Percentiles rank a stretch among this genome's conserved stretches.
phyloP scores from a whole-genome alignment of 2,888 invertebrate species.

The Leptinotarsa juncta region DNA sequence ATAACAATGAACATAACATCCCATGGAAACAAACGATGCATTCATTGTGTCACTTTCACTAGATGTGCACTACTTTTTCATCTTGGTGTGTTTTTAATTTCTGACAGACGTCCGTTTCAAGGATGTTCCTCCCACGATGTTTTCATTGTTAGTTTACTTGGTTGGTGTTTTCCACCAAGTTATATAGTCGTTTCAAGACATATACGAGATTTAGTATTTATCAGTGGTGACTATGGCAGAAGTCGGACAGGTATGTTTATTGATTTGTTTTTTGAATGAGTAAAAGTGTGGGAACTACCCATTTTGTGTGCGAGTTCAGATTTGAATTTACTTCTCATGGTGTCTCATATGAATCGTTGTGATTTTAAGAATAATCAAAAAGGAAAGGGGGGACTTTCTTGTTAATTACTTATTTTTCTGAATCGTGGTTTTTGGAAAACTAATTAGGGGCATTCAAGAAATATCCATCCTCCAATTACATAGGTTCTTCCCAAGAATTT shows the following conservation, averaged over 20 bases:
- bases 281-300: no score
- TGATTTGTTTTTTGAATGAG: no score
- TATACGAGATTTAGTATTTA: not conserved
- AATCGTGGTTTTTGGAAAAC: no score
- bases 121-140: not conserved
- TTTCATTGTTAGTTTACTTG: not conserved
- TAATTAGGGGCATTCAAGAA: no score
- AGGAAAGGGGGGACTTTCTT: no score
- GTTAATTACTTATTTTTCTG: no score
- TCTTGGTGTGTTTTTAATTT: not conserved
- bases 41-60: constrained; percentile 20
- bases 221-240: constrained; percentile 2
- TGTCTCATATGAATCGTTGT: no score
- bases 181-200: constrained; percentile 4
- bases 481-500: no score
- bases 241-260: not conserved
- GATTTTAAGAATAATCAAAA: no score
- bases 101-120: constrained; percentile 4
- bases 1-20: constrained; percentile 14
- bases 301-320: no score
- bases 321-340: no score
- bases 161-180: not conserved
- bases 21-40: constrained; percentile 17
- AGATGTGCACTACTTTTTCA: constrained; percentile 14
- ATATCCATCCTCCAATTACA: no score